These are phyloP conservation scores for Tyrophagus putrescentiae DNA, from an alignment of 1,140 invertebrate genomes.

Conservation along the genomic window DNA sequence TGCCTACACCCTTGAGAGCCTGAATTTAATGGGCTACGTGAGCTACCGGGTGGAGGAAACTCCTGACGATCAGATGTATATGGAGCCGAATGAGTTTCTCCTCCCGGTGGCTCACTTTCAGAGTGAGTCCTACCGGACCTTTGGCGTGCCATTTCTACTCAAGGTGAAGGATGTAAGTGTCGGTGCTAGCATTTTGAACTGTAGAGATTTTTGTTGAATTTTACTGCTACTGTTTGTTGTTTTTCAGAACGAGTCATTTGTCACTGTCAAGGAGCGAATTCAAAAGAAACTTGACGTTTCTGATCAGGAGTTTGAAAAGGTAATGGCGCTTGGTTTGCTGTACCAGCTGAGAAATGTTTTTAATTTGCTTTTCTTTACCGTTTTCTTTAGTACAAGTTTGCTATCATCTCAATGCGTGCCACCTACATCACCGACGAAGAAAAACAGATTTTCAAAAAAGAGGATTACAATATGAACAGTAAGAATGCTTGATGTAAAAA, in stretches of 20 bases:
- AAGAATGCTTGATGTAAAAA: slow-evolving; percentile 18
- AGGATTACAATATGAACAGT: slow-evolving; percentile 37
- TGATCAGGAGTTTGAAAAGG: slow-evolving; percentile 98
- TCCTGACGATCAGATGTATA: slow-evolving; percentile 63
- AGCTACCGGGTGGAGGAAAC: slow-evolving; percentile 84
- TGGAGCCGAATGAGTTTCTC: slow-evolving; percentile 72
- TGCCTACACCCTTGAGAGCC: slow-evolving; percentile 47
- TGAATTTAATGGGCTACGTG: slow-evolving; percentile 42
- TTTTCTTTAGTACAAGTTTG: slow-evolving; percentile 72
- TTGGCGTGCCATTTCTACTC: slow-evolving; percentile 89
- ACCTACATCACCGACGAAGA: slow-evolving; percentile 60
- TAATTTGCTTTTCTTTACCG: background rate
- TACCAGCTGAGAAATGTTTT: too few relatives aligned
- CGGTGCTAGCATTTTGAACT: too few relatives aligned
- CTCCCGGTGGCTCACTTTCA: slow-evolving; percentile 92
- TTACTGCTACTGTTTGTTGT: too few relatives aligned
- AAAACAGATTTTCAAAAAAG: slow-evolving; percentile 53
- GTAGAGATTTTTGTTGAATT: background rate
- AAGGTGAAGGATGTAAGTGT: slow-evolving; percentile 58
- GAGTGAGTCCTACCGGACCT: slow-evolving; percentile 92
- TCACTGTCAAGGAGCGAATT: slow-evolving; percentile 73
- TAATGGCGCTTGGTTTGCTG: slow-evolving; percentile 33
- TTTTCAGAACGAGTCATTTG: slow-evolving; percentile 61
- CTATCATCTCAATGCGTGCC: slow-evolving; percentile 63
- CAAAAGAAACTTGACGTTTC: slow-evolving; percentile 82